Evolutionary conservation across 2,888 invertebrate species (phyloP), one percentile per base, ranked within the genome.

Genomic region (Ectropis crepuscularia): DNA sequence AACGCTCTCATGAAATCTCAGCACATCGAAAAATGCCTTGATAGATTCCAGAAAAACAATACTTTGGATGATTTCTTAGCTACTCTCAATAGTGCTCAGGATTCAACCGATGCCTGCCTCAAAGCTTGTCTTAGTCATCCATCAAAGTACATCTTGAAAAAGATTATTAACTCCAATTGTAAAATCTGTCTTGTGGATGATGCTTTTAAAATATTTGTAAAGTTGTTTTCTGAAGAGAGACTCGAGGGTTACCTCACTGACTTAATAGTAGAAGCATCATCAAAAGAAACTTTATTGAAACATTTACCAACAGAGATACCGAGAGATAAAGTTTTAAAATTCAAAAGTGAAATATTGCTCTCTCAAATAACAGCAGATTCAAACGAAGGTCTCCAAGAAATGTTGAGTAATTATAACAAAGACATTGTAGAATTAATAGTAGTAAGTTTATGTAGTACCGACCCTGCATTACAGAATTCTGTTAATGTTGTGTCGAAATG

Each of bases 1-100:
- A 94, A 90, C 75, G 88, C 92, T 28, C 94, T 95, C 67, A 75
- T 93, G 67, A 83, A 93, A 64, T 92, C 94, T 41, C 76, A 79
- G 53, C 94, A 94, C 73, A 81, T 95, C 38, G 95, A 95, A 79
- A 91, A 89, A 67, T 86, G 91, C 61, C 78, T 94, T 6, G 79
- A 82, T 53, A 91, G 87, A 74, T 83, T 95, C 39, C 86, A 90
- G 64, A 89, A 89, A 65, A 84, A 83, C 39, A 78, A 81, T 50
- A 72, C 87, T 41, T 83, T 94, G 45, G 83, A 90, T 46, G 85
- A 89, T 49, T 94, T 94, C 74, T 65, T 92, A 12, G 71, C 78
- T 6, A 71, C 75, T 10, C 63, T 92, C 2, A 79, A 80, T 61
- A 77, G 71, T 55, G 64, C 69, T 7, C 72, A 82, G 59, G 74